Evolutionary conservation across 2,888 invertebrate species (phyloP).

Genomic region (Mamestra brassicae): DNA sequence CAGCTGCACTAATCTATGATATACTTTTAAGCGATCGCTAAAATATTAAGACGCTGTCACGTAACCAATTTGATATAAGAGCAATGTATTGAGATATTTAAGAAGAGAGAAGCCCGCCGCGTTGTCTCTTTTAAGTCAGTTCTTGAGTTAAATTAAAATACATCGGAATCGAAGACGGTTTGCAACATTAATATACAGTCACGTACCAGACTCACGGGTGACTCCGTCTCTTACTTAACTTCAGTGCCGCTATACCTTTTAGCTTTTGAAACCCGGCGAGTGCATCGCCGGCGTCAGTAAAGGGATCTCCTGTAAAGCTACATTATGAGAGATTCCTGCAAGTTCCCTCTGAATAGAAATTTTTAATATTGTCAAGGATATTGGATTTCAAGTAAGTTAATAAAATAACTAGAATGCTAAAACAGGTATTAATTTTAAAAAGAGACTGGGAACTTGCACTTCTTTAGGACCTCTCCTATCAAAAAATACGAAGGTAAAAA

Average conservation of each 20-base stretch:
- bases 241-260: neutral
- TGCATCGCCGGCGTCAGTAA: neutral
- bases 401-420: neutral
- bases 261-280: neutral
- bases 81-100: neutral
- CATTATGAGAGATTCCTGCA: neutral
- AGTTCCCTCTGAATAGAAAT: neutral
- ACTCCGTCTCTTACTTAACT: constrained; percentile 18
- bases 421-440: no score
- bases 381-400: neutral
- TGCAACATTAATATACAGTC: neutral
- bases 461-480: neutral
- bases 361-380: neutral
- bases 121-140: neutral
- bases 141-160: neutral
- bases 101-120: neutral
- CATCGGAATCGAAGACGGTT: neutral
- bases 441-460: neutral
- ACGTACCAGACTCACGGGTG: neutral
- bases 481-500: neutral
- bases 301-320: neutral
- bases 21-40: neutral
- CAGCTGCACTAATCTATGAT: neutral
- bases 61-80: neutral
- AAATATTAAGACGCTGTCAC: neutral